phyloP scores from a whole-genome alignment of 2,113 vertebrate genomes.

The Sylvietta virens region DNA sequence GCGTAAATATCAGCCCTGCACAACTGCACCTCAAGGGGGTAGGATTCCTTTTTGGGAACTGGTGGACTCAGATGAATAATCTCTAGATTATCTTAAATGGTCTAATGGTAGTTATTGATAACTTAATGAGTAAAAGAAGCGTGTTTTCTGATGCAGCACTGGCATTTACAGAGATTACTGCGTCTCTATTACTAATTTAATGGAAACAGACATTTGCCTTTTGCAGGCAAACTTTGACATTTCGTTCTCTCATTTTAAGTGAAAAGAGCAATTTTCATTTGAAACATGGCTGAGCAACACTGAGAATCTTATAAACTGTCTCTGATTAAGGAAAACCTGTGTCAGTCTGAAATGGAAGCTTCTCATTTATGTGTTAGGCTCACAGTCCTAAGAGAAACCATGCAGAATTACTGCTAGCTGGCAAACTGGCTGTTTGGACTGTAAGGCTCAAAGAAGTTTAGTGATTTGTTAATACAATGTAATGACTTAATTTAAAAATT shows the following conservation, averaged over 20 bases:
- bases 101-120: neutral
- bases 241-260: neutral
- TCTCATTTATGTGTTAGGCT: neutral
- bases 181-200: neutral
- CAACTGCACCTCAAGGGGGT: neutral
- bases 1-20: neutral
- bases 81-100: neutral
- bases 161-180: neutral
- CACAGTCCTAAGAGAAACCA: neutral
- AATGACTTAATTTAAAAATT: neutral
- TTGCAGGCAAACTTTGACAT: neutral
- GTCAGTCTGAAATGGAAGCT: neutral
- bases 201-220: neutral
- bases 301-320: neutral
- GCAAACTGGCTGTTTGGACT: neutral
- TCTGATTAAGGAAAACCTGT: neutral
- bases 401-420: neutral
- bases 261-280: neutral
- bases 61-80: neutral
- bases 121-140: neutral
- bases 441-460: neutral
- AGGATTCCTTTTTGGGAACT: neutral
- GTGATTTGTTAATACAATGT: neutral
- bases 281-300: neutral
- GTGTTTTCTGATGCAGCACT: fast-evolving